Conservation (phyloP, 2,888 invertebrate species). For the Timandra comae region DNA sequence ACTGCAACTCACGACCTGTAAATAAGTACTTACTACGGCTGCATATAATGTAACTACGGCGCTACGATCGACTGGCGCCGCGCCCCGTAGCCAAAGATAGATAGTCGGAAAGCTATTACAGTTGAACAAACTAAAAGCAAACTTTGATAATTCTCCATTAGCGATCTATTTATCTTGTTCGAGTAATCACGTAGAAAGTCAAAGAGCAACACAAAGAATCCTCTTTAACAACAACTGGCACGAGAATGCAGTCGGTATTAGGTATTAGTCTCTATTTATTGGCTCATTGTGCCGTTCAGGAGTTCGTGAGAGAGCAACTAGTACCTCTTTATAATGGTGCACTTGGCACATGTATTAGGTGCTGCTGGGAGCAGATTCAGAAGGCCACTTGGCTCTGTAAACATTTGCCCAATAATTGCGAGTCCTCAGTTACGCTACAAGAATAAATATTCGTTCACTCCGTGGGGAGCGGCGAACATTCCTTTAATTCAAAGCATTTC, state of each 20-base stretch:
- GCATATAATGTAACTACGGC: neutral
- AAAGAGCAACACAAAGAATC: slow-evolving; percentile 12
- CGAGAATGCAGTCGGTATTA: slow-evolving; percentile 29
- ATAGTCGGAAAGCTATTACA: no score
- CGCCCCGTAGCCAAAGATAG: neutral
- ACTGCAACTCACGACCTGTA: no score
- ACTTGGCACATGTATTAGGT: slow-evolving; percentile 48
- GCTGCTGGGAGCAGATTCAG: slow-evolving; percentile 28
- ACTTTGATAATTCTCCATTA: slow-evolving; percentile 1
- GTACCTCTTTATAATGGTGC: slow-evolving; percentile 55
- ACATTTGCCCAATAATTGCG: slow-evolving; percentile 73
- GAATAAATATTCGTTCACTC: slow-evolving; percentile 61
- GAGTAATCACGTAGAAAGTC: slow-evolving; percentile 8
- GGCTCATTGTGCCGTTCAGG: slow-evolving; percentile 42
- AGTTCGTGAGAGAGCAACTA: slow-evolving; percentile 52
- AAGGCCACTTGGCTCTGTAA: slow-evolving; percentile 61
- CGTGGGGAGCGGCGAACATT: slow-evolving; percentile 50
- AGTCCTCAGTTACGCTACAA: slow-evolving; percentile 60
- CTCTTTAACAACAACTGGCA: slow-evolving; percentile 14
- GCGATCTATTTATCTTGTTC: slow-evolving; percentile 2
- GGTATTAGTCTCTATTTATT: slow-evolving; percentile 42
- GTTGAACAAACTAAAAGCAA: neutral
- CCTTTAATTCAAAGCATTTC: slow-evolving; percentile 61
- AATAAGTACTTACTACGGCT: no score
- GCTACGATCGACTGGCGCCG: neutral